Conservation (phyloP, 2,888 invertebrate genomes). For the Cantharis flavilabris region DNA sequence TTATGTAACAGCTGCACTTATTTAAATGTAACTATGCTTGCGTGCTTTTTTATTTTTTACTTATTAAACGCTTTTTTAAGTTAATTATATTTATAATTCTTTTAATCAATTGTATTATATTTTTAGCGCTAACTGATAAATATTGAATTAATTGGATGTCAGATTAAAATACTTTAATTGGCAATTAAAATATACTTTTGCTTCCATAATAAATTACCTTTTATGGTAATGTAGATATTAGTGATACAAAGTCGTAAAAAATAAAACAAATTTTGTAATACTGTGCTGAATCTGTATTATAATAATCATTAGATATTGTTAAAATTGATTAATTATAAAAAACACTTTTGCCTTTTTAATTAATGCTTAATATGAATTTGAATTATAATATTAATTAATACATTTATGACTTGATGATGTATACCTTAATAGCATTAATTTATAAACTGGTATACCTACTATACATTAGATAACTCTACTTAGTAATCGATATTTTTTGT, state of each 20-base stretch:
- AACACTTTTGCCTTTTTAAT: not conserved
- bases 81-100: not conserved
- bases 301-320: not conserved
- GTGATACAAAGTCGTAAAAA: not conserved
- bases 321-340: not conserved
- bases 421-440: not conserved
- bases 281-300: not conserved
- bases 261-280: not conserved
- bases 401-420: not conserved
- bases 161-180: not conserved
- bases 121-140: not conserved
- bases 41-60: not conserved
- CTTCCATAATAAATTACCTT: not conserved
- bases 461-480: not conserved
- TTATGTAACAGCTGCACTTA: not conserved
- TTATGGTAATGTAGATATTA: not conserved
- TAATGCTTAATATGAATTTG: not conserved
- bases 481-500: not conserved
- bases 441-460: not conserved
- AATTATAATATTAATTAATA: not conserved
- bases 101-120: not conserved
- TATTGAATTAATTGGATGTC: not conserved
- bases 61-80: not conserved
- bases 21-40: not conserved
- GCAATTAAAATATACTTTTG: not conserved